Base-by-base conservation (phyloP, 2,888 invertebrate species). In the Smittia aterrima region DNA sequence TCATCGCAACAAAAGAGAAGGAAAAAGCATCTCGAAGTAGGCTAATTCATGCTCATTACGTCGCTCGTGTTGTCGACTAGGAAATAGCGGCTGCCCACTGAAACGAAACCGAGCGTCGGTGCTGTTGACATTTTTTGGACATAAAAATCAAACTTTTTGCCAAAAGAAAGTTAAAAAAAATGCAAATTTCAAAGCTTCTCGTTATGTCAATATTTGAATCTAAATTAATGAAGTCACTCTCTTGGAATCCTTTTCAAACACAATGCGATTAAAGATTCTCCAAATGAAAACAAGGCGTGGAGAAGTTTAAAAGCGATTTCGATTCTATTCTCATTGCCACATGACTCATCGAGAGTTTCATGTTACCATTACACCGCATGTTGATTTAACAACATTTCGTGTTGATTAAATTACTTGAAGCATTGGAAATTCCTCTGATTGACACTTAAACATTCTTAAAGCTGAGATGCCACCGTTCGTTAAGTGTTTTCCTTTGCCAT, bases 401-500 rank as follows among this genome's bases (percentile, higher is more conserved):
- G 47, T 32, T 27, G 27, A 66, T 66, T 66, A 38, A 66, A 66
- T 66, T 66, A 66, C 66, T 38, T 32, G n/a, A n/a, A n/a, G n/a
- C 66, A 32, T 66, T 27, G 9, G 11, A 47, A 11, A 11, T 47
- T 47, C n/a, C 16, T 32, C 32, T 32, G 32, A 32, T 32, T 32
- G 32, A 9, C 32, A 32, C 32, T 32, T 9, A 32, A 32, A 32
- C 32, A 32, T 32, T 32, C 32, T 32, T 32, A 32, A 32, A 9
- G 32, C 9, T 32, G 32, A n/a, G n/a, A n/a, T 32, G 32, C 32
- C 32, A 32, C 32, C 9, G 32, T 32, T 32, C 32, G 32, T 9
- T 32, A 32, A 32, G 32, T 32, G 32, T 32, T 32, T 9, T n/a
- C 32, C 32, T 9, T 32, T 9, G 32, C 32, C 9, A 32, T 32